Conservation (phyloP, 2,113 vertebrate genomes). For the Cervus canadensis region DNA sequence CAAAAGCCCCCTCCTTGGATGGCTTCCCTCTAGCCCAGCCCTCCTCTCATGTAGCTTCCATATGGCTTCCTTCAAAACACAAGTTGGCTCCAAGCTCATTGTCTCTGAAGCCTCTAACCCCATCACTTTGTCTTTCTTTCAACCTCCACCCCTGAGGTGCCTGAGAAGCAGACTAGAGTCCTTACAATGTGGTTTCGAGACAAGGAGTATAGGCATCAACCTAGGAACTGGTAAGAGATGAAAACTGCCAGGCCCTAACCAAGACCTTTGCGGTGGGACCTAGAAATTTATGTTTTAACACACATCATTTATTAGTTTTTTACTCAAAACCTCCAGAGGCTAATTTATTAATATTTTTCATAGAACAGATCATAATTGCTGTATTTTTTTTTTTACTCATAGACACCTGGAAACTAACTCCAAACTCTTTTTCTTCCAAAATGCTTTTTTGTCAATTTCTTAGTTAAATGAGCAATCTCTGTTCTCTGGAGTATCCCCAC, state of each 20-base stretch:
- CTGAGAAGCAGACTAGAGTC: not conserved
- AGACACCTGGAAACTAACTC: not conserved
- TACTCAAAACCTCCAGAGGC: not conserved
- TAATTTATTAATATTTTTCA: not conserved
- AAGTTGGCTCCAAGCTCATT: not conserved
- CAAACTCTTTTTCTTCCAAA: not conserved
- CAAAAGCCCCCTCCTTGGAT: not conserved
- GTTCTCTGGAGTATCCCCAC: not conserved
- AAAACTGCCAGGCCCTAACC: not conserved
- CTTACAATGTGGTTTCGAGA: not conserved
- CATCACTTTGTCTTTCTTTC: not conserved
- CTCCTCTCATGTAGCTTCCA: not conserved
- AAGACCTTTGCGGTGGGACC: not conserved
- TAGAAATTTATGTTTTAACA: not conserved
- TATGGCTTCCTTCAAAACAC: not conserved
- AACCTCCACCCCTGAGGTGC: not conserved
- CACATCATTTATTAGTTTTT: not conserved
- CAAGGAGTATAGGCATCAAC: not conserved
- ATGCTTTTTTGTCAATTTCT: not conserved
- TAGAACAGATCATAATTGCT: not conserved
- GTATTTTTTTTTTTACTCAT: not conserved
- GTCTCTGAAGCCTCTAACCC: too few species aligned
- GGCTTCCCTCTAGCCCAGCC: not conserved
- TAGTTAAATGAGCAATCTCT: not conserved
- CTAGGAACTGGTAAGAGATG: not conserved